These are phyloP conservation scores for Muscicapa striata DNA, from an alignment of 2,797 vertebrate species.

Conservation along the genomic window DNA sequence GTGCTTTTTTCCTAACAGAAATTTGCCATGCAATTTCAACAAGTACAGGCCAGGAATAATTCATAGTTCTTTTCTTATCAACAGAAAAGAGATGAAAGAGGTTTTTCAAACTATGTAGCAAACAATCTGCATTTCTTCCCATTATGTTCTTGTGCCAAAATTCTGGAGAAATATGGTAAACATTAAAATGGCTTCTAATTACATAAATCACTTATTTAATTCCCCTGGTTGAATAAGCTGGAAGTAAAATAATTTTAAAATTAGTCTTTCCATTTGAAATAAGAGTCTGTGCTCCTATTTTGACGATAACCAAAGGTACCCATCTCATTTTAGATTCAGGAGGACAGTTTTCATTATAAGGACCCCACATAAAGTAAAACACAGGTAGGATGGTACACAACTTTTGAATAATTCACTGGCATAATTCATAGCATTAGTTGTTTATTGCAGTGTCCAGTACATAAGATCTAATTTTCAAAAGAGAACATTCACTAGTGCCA, in stretches of 20 bases:
- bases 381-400: accelerated
- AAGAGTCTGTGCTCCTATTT: background rate
- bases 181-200: background rate
- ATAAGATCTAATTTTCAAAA: background rate
- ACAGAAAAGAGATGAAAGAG: background rate
- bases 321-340: background rate
- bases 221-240: background rate
- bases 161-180: background rate
- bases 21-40: background rate
- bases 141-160: background rate
- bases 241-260: background rate
- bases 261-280: background rate
- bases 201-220: background rate
- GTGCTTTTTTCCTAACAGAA: background rate
- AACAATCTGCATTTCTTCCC: background rate
- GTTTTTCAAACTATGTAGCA: background rate
- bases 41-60: background rate
- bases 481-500: background rate
- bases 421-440: background rate
- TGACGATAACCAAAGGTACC: background rate
- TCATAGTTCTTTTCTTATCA: background rate
- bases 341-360: background rate
- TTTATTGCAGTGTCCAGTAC: background rate
- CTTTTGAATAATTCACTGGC: background rate
- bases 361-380: background rate